Conservation (phyloP, 2,113 vertebrate species). For the Chaenocephalus aceratus region DNA sequence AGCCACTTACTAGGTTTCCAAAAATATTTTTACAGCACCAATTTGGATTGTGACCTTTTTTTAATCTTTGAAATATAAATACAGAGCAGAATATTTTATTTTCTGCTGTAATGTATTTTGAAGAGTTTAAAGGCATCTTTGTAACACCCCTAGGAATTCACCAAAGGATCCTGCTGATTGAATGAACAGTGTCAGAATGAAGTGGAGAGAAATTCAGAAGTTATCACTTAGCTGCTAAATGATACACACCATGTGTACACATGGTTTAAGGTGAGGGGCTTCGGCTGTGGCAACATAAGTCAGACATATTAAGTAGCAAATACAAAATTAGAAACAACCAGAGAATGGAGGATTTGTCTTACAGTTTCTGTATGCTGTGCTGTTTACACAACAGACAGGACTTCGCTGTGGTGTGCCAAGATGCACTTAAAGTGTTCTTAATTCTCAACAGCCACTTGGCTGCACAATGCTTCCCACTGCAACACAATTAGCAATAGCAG, state of each 20-base stretch:
- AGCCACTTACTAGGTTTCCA: neutral
- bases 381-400: conserved; percentile 45
- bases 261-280: conserved; percentile 11
- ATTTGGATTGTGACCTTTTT: neutral
- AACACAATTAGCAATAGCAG: conserved; percentile 30
- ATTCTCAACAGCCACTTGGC: conserved; percentile 55
- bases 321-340: conserved; percentile 15
- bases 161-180: conserved; percentile 22
- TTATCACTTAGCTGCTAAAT: conserved; percentile 22
- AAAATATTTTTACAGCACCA: neutral
- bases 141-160: conserved; percentile 13
- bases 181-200: conserved; percentile 4
- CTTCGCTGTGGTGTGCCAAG: conserved; percentile 12
- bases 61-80: neutral
- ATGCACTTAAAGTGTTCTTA: conserved; percentile 41
- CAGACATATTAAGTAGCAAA: conserved; percentile 10
- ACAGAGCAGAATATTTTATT: neutral
- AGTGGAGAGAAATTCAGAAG: conserved; percentile 13
- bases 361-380: conserved; percentile 9
- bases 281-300: conserved; percentile 12
- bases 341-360: conserved; percentile 21
- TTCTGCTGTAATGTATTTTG: neutral
- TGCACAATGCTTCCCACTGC: conserved; percentile 22
- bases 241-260: conserved; percentile 50
- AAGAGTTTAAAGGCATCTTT: conserved; percentile 4